Evolutionary conservation across 2,888 invertebrate genomes (phyloP), one percentile per base, ranked within the genome.

Genomic region (Eupeodes latifasciatus): DNA sequence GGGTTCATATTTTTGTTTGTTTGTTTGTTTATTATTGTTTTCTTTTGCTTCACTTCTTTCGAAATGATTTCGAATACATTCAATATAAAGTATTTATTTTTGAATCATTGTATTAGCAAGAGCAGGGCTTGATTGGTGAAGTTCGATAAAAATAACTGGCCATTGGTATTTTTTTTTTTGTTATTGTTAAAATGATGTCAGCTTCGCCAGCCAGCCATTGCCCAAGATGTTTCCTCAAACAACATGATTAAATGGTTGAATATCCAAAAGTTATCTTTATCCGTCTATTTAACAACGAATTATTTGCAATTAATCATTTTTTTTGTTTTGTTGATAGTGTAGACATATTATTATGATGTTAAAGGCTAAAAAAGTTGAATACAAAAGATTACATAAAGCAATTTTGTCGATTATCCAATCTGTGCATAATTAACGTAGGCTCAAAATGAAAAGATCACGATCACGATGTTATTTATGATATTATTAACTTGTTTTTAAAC

Each of bases 1-100:
- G 69, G 69, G 53, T 44, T 71, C 69, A 71, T 71, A 71, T 53
- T 67, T 66, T 27, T 27, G 27, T 27, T 67, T 67, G n/a, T 51
- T 69, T 69, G 34, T 67, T 34, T 47, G 34, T 59, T 53, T 19
- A 53, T 5, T 53, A 7, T 53, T 51, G 1, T 62, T 61, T 61
- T n/a, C 3, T 9, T 36, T 61, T 40, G n/a, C 5, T 40, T 62
- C 62, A 40, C 16, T 9, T 67, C 10, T 53, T 40, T n/a, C 36
- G 10, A 67, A 67, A 51, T 53, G 4, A 53, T 12, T 53, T 67
- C 34, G 10, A 67, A 67, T 67, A 14, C 14, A 57, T 67, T 7
- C 40, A 40, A 62, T 27, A 27, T 16, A 5, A 19, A 62, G 36
- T 64, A 44, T 12, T 19, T 27, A 1, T 27, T 44, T 64, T 44